These are phyloP conservation scores for Drosophila kanapiae DNA, from an alignment of 1,140 invertebrate species.

Conservation along the genomic window DNA sequence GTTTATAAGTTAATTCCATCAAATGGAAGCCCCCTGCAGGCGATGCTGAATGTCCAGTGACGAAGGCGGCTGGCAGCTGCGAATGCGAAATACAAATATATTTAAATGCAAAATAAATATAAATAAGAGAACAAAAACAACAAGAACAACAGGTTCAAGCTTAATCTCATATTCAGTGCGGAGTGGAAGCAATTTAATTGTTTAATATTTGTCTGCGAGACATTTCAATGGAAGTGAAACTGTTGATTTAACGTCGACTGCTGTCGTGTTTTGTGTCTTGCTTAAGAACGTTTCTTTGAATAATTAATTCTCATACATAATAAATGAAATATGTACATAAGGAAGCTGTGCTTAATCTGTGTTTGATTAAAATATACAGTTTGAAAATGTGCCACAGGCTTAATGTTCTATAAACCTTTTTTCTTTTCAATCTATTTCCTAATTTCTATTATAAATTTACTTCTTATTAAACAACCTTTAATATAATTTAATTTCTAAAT, in stretches of 20 bases:
- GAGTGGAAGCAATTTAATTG: conserved; percentile 17
- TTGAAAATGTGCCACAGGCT: not conserved
- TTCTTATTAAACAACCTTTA: too few relatives aligned
- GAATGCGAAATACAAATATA: conserved; percentile 17
- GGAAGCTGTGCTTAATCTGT: too few relatives aligned
- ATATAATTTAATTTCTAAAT: not conserved
- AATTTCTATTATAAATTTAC: too few relatives aligned
- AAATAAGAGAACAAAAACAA: not conserved
- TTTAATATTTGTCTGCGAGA: conserved; percentile 13
- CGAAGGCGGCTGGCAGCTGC: not conserved
- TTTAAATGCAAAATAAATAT: conserved; percentile 20
- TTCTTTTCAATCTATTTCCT: not conserved
- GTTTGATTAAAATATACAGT: not conserved
- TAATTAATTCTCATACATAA: not conserved
- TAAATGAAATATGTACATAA: not conserved
- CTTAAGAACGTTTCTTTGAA: not conserved
- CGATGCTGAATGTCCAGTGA: not conserved
- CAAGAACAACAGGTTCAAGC: too few relatives aligned
- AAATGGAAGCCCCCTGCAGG: conserved; percentile 5
- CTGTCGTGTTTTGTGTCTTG: not conserved
- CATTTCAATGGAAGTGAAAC: conserved; percentile 17
- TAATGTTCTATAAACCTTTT: too few relatives aligned
- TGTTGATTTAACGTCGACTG: conserved; percentile 14
- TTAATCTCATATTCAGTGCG: conserved; percentile 11
- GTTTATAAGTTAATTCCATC: conserved; percentile 47